Conservation (phyloP, 1,140 invertebrate species). For the Aleiodes sp. region DNA sequence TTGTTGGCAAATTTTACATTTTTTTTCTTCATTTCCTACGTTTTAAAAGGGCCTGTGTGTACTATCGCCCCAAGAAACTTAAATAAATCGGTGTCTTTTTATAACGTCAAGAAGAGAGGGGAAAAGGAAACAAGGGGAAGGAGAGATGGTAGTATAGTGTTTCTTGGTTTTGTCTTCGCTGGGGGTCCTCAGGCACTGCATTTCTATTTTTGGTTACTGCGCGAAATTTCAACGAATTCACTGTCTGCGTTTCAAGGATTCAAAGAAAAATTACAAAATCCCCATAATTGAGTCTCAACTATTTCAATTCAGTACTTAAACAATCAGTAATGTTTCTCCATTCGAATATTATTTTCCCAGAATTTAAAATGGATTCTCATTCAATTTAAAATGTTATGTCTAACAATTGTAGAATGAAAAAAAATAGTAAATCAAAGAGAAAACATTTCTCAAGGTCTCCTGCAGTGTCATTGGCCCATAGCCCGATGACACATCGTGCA, state of each 20-base stretch:
- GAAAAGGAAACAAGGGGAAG: neutral
- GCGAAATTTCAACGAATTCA: slow-evolving; percentile 1
- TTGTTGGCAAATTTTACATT: neutral
- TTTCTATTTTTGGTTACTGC: slow-evolving; percentile 26
- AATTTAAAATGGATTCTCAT: too few relatives aligned
- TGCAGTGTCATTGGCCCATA: slow-evolving; percentile 24
- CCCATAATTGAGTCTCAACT: too few relatives aligned
- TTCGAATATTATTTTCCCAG: neutral
- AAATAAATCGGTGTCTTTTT: slow-evolving; percentile 1
- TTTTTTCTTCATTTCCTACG: neutral
- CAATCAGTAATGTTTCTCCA: too few relatives aligned
- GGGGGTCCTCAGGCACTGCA: slow-evolving; percentile 23
- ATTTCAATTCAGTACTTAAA: too few relatives aligned
- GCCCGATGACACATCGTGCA: slow-evolving; percentile 24
- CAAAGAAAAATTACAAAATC: neutral
- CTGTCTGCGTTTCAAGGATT: slow-evolving; percentile 20
- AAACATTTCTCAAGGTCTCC: slow-evolving; percentile 18
- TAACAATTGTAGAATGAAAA: neutral
- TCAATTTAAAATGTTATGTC: too few relatives aligned
- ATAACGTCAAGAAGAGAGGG: neutral
- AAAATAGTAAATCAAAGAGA: neutral
- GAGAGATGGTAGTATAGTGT: neutral
- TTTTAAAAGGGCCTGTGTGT: neutral
- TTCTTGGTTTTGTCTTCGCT: slow-evolving; percentile 24
- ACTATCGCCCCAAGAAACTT: neutral